Evolutionary conservation across 2,888 invertebrate species (phyloP).

Genomic region (Nomada flava): DNA sequence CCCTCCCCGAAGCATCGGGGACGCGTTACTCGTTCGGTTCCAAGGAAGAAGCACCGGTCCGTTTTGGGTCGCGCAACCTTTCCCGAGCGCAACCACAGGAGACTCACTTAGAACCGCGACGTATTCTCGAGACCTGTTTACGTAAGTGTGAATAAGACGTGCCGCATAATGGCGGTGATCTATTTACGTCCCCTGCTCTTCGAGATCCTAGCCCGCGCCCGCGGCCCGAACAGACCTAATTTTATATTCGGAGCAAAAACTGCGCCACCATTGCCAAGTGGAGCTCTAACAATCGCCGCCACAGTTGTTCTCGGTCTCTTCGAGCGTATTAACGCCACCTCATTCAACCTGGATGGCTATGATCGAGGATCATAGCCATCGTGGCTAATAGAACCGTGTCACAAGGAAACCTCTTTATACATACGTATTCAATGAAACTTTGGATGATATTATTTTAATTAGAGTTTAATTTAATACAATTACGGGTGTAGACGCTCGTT

Average conservation of each 20-base stretch:
- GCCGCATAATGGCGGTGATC: slow-evolving; percentile 73
- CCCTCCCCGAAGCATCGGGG: neutral
- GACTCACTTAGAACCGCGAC: slow-evolving; percentile 49
- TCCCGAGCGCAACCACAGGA: neutral
- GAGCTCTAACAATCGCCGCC: slow-evolving; percentile 66
- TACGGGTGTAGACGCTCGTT: no score
- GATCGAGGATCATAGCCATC: neutral
- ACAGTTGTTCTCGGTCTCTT: neutral
- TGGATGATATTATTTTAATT: neutral
- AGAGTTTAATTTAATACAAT: no score
- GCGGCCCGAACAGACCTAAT: slow-evolving; percentile 70
- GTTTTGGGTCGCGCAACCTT: slow-evolving; percentile 10
- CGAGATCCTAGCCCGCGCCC: slow-evolving; percentile 65
- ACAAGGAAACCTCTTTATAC: neutral
- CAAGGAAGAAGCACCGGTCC: neutral
- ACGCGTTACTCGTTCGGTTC: slow-evolving; percentile 15
- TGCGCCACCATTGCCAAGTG: slow-evolving; percentile 71
- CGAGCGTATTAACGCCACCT: slow-evolving; percentile 24
- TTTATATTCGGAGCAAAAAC: slow-evolving; percentile 76
- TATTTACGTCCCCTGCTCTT: slow-evolving; percentile 69
- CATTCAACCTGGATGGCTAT: slow-evolving; percentile 38
- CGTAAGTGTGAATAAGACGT: slow-evolving; percentile 73
- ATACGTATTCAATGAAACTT: neutral
- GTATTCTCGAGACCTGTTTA: slow-evolving; percentile 70
- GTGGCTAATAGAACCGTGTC: neutral